These are phyloP conservation scores for Tillus elongatus DNA, from an alignment of 2,888 invertebrate genomes.

Conservation along the genomic window DNA sequence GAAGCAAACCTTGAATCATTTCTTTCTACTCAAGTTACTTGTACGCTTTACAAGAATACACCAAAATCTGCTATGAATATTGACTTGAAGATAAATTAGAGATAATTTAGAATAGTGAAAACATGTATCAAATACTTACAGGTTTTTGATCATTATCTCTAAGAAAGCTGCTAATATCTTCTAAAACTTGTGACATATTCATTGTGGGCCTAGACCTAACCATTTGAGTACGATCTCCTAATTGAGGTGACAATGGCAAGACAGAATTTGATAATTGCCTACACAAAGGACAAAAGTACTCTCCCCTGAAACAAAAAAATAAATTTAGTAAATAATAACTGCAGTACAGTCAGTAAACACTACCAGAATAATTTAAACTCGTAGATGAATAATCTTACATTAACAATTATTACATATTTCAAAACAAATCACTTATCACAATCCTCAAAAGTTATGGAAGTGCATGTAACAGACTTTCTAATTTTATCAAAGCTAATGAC, in stretches of 20 bases:
- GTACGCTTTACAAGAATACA: too few relatives aligned
- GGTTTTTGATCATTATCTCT: conserved; percentile 58
- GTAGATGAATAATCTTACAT: conserved; percentile 2
- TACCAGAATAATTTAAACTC: not conserved
- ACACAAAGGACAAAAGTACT: conserved; percentile 92
- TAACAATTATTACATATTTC: not conserved
- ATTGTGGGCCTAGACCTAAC: conserved; percentile 49
- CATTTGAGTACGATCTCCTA: conserved; percentile 57
- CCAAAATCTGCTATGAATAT: too few relatives aligned
- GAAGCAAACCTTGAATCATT: too few relatives aligned
- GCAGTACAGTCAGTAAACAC: too few relatives aligned
- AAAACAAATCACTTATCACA: not conserved
- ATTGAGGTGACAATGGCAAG: conserved; percentile 68
- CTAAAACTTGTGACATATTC: conserved; percentile 42
- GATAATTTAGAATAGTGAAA: conserved; percentile 7
- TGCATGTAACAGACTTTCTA: too few relatives aligned
- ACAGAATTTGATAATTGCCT: conserved; percentile 86
- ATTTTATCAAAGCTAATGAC: too few relatives aligned
- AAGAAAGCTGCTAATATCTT: conserved; percentile 51
- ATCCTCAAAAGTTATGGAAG: too few relatives aligned
- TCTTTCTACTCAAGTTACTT: too few relatives aligned
- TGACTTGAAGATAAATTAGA: too few relatives aligned
- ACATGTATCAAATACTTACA: conserved; percentile 40
- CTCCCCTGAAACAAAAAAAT: conserved; percentile 50
- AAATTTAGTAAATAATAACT: conserved; percentile 3